These are phyloP conservation scores for Synergus japonicus DNA, from an alignment of 2,888 invertebrate species.

Conservation along the genomic window DNA sequence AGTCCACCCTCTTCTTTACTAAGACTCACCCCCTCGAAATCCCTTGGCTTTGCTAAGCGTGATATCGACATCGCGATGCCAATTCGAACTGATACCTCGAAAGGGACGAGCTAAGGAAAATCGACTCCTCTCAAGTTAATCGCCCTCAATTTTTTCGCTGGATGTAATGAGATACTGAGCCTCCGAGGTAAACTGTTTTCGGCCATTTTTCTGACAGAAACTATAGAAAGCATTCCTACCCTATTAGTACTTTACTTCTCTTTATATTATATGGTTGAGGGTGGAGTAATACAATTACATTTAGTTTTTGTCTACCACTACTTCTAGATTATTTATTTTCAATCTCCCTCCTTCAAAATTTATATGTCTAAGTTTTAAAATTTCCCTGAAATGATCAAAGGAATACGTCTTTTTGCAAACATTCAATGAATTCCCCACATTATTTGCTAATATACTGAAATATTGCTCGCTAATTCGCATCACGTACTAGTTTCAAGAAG, in stretches of 20 bases:
- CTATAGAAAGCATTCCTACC: background rate
- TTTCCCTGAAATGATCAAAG: background rate
- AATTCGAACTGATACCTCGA: constrained; percentile 57
- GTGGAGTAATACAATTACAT: no score
- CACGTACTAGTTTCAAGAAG: constrained; percentile 15
- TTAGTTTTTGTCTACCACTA: background rate
- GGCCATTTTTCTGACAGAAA: background rate
- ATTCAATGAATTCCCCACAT: background rate
- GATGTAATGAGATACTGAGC: constrained; percentile 36
- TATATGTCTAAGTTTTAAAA: background rate
- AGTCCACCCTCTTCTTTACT: constrained; percentile 55
- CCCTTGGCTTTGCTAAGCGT: constrained; percentile 59
- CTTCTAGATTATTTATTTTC: background rate
- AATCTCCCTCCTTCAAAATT: no score
- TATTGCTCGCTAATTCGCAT: constrained; percentile 4
- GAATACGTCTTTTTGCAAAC: background rate
- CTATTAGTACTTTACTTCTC: background rate
- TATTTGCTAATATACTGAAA: background rate
- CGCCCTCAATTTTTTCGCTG: constrained; percentile 38
- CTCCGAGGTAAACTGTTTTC: constrained; percentile 28
- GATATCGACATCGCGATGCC: constrained; percentile 63
- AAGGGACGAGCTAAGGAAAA: constrained; percentile 59
- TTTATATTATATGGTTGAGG: background rate
- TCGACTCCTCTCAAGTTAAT: constrained; percentile 48
- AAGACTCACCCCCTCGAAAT: constrained; percentile 50